Conservation (phyloP, 2,888 invertebrate species). For the Scaptomyza reducta region DNA sequence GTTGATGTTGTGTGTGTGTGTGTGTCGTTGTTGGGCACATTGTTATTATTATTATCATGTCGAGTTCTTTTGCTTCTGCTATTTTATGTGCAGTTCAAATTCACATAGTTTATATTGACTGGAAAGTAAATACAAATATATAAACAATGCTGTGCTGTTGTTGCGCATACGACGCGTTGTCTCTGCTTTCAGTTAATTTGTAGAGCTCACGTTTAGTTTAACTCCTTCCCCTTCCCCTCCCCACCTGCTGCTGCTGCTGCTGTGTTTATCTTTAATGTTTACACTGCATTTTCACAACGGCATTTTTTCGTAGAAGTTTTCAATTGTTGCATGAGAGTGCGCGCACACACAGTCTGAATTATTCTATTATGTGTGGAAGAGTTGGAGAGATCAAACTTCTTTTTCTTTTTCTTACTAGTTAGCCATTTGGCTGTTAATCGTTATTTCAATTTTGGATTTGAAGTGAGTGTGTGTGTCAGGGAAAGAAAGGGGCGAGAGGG, state of each 20-base stretch:
- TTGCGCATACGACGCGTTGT: slow-evolving; percentile 72
- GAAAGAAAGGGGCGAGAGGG: background rate
- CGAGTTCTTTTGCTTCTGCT: slow-evolving; percentile 19
- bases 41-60: slow-evolving; percentile 60
- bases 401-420: background rate
- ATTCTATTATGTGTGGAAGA: slow-evolving; percentile 4
- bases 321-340: slow-evolving; percentile 66
- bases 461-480: background rate
- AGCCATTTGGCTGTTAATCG: slow-evolving; percentile 64
- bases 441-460: slow-evolving; percentile 70
- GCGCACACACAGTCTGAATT: slow-evolving; percentile 10
- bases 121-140: slow-evolving; percentile 83
- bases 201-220: slow-evolving; percentile 46
- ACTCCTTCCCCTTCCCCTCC: background rate
- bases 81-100: slow-evolving; percentile 80
- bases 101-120: slow-evolving; percentile 83
- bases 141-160: slow-evolving; percentile 59
- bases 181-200: slow-evolving; percentile 67
- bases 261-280: slow-evolving; percentile 68
- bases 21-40: slow-evolving; percentile 10
- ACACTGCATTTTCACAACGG: slow-evolving; percentile 73
- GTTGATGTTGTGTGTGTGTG: slow-evolving; percentile 20
- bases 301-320: slow-evolving; percentile 71
- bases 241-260: background rate
- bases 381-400: slow-evolving; percentile 5